Percentiles rank a stretch among this genome's conserved stretches.
Conservation (phyloP, 2,113 vertebrate species). For the Cranoglanis bouderius region DNA sequence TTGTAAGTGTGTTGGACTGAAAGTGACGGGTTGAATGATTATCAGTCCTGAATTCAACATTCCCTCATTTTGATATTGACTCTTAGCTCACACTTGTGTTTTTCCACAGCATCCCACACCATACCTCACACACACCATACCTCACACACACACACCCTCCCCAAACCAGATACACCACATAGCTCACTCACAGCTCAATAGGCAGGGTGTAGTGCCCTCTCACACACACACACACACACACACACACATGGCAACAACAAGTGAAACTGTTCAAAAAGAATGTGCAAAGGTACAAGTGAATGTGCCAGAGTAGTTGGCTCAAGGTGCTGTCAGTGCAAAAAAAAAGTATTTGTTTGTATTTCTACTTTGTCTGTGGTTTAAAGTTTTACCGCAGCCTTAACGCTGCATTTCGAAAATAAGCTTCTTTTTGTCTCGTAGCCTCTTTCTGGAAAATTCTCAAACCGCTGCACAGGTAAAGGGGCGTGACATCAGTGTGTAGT, state of each 20-base stretch:
- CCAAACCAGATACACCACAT: constrained; percentile 9
- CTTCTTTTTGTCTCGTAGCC: not conserved
- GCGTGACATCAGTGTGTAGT: not conserved
- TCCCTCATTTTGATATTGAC: not conserved
- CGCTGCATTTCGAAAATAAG: not conserved
- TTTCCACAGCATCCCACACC: not conserved
- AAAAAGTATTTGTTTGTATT: too few relatives aligned
- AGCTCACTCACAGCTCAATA: not conserved
- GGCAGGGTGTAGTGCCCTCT: not conserved
- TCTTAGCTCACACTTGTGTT: not conserved
- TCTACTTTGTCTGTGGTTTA: too few relatives aligned
- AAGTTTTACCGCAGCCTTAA: too few relatives aligned
- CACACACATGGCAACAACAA: too few relatives aligned
- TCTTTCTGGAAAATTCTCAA: not conserved
- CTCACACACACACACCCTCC: not conserved
- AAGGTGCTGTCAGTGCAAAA: too few relatives aligned
- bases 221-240: too few relatives aligned
- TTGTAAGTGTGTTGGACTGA: not conserved
- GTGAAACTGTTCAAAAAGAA: not conserved
- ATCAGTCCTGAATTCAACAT: not conserved
- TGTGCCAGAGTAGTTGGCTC: not conserved
- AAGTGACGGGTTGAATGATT: not conserved
- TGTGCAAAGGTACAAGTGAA: too few relatives aligned
- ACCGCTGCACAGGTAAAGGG: not conserved
- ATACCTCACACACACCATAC: not conserved